These are phyloP conservation scores for Lithobius niger DNA, from an alignment of 1,140 invertebrate species.

Conservation along the genomic window DNA sequence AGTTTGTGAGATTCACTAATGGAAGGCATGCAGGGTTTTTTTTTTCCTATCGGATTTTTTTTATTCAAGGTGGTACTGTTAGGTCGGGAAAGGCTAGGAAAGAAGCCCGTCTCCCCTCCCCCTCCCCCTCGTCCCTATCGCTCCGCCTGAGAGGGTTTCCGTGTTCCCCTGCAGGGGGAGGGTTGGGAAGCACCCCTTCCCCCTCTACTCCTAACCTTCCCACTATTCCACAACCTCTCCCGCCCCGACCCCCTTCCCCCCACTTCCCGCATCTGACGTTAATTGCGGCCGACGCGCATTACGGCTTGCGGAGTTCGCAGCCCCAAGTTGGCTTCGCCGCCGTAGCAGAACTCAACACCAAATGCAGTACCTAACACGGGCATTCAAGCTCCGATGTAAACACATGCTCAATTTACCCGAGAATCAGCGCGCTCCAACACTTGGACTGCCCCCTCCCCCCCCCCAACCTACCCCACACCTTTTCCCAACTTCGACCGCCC, in stretches of 20 bases:
- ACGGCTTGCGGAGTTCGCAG: slow-evolving; percentile 1
- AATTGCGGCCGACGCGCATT: slow-evolving; percentile 5
- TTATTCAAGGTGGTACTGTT: too few species aligned
- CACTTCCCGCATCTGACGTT: neutral
- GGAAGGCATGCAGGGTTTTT: too few species aligned
- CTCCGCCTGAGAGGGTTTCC: slow-evolving; percentile 8
- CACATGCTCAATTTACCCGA: neutral
- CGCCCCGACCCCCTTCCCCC: slow-evolving; percentile 7
- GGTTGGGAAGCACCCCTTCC: slow-evolving; percentile 1
- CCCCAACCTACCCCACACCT: neutral
- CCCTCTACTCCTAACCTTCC: slow-evolving; percentile 9
- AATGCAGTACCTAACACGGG: slow-evolving; percentile 1
- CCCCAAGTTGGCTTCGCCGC: too few species aligned
- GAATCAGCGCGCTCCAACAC: neutral
- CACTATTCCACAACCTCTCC: slow-evolving; percentile 5
- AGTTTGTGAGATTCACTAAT: too few species aligned
- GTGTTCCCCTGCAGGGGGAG: neutral
- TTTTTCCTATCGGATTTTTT: too few species aligned
- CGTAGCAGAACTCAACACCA: neutral
- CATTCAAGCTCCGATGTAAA: slow-evolving; percentile 16
- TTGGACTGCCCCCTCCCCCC: neutral
- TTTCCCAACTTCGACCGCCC: neutral
- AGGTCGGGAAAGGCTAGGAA: too few species aligned
- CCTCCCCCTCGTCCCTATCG: slow-evolving; percentile 3
- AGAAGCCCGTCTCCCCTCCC: slow-evolving; percentile 13